phyloP scores from a whole-genome alignment of 2,113 vertebrate genomes.

The Psophia crepitans region DNA sequence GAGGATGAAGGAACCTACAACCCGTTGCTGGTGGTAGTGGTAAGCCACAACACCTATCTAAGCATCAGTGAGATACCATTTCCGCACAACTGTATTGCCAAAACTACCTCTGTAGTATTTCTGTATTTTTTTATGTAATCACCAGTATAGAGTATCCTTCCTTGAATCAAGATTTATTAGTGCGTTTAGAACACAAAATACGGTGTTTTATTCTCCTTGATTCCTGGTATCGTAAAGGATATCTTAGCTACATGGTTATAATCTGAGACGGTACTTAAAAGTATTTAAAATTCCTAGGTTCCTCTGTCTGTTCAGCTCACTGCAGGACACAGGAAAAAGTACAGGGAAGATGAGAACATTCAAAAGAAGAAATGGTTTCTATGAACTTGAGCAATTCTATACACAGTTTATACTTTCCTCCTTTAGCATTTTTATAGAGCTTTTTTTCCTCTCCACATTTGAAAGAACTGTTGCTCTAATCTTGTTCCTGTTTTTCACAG shows the following conservation, averaged over 20 bases:
- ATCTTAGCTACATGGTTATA: background rate
- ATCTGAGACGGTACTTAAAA: background rate
- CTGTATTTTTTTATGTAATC: background rate
- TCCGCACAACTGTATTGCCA: background rate
- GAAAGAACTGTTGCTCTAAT: slow-evolving; percentile 44
- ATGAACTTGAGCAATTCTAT: background rate
- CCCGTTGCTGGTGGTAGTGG: background rate
- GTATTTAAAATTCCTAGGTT: background rate
- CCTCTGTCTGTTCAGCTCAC: background rate
- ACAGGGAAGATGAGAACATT: background rate
- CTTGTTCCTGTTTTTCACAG: slow-evolving; percentile 55
- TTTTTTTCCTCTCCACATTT: background rate
- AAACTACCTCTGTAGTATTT: background rate
- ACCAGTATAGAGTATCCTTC: background rate
- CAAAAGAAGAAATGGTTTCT: background rate
- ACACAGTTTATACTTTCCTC: background rate
- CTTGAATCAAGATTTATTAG: background rate
- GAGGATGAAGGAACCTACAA: background rate
- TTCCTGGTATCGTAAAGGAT: background rate
- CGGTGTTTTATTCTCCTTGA: background rate
- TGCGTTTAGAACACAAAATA: background rate
- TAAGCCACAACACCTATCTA: background rate
- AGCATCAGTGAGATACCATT: background rate
- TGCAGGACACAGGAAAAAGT: background rate
- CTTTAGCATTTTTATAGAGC: background rate